phyloP scores from a whole-genome alignment of 2,797 vertebrate species.

The Emys orbicularis region DNA sequence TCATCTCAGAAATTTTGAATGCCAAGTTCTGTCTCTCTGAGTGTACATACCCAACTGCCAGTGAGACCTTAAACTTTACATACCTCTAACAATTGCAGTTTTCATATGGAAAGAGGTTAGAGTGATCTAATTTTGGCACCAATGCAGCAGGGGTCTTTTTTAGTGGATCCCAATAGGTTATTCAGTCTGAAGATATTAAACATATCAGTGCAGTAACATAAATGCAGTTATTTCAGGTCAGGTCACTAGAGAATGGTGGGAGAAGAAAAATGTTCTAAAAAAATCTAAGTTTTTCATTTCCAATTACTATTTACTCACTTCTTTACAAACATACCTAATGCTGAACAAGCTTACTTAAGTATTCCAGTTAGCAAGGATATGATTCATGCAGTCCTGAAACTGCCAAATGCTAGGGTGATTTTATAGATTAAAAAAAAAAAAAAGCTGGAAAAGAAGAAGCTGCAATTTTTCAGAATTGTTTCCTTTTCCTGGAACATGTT shows the following conservation, averaged over 20 bases:
- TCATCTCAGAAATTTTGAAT: conserved; percentile 13
- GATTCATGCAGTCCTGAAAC: conserved; percentile 67
- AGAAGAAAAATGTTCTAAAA: conserved; percentile 17
- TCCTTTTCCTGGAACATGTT: not conserved
- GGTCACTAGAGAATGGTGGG: not conserved
- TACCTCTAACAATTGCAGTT: not conserved
- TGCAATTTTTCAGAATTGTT: not conserved
- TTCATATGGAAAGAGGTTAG: not conserved
- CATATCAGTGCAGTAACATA: not conserved
- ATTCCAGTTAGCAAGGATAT: conserved; percentile 76
- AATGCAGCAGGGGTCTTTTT: not conserved
- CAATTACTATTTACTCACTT: conserved; percentile 42
- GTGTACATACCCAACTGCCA: not conserved
- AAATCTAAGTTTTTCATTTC: conserved; percentile 25
- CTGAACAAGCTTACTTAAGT: conserved; percentile 61
- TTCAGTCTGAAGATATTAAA: not conserved
- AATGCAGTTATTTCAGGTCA: not conserved
- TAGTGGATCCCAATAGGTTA: not conserved
- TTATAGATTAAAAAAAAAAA: conserved; percentile 44
- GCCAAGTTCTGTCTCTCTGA: conserved; percentile 20
- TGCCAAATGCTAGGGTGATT: conserved; percentile 26
- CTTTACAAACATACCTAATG: conserved; percentile 50
- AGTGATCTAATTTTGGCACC: not conserved
- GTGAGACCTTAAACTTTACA: not conserved
- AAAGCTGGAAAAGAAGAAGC: conserved; percentile 35